Percentiles rank a stretch among this genome's conserved stretches.
Conservation (phyloP, 1,140 invertebrate genomes). For the Trissolcus basalis region DNA sequence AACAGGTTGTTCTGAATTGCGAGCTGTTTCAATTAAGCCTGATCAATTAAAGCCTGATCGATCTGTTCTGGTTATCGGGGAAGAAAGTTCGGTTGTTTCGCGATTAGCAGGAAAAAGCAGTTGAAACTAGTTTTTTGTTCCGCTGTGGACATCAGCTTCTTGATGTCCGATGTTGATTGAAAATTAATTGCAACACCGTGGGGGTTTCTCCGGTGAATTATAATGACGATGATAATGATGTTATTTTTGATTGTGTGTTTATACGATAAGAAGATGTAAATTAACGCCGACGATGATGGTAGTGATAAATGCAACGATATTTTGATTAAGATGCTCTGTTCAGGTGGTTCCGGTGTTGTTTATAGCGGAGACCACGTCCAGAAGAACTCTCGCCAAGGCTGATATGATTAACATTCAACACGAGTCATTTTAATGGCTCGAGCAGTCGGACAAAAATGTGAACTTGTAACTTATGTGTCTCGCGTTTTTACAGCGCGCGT, state of each 20-base stretch:
- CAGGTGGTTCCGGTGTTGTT: background rate
- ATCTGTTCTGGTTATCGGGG: background rate
- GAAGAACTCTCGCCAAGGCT: constrained; percentile 1
- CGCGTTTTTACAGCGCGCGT: no score
- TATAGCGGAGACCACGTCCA: background rate
- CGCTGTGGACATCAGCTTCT: background rate
- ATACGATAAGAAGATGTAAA: constrained; percentile 2
- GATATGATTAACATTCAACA: constrained; percentile 1
- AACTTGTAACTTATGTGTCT: constrained; percentile 8
- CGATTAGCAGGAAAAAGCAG: background rate
- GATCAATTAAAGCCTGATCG: constrained; percentile 16
- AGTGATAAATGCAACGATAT: constrained; percentile 13
- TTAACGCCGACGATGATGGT: background rate
- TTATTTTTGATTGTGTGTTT: constrained; percentile 8
- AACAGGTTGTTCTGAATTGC: constrained; percentile 5
- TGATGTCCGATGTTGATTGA: background rate
- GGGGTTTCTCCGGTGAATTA: no score
- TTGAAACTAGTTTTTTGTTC: background rate
- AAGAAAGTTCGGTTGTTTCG: constrained; percentile 5
- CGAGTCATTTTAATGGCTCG: constrained; percentile 9
- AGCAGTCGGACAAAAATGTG: constrained; percentile 9
- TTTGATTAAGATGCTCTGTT: constrained; percentile 11
- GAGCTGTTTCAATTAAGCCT: constrained; percentile 23
- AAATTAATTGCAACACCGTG: background rate
- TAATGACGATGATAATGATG: constrained; percentile 1